These are phyloP conservation scores for Brachionus koreanus DNA, from an alignment of 1,140 invertebrate species.

Conservation along the genomic window DNA sequence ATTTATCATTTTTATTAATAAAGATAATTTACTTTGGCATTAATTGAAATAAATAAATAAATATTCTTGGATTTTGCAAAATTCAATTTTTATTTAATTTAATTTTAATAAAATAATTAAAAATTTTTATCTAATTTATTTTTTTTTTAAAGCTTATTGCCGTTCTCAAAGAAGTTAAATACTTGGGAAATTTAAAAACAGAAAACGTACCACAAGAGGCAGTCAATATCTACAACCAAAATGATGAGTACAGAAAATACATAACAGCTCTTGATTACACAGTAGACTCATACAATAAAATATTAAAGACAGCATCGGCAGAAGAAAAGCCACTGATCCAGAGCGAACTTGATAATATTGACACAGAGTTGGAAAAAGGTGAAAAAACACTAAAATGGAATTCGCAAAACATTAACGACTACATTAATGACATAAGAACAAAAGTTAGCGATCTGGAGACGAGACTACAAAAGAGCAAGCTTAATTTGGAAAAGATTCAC, in stretches of 20 bases:
- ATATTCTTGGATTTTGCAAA: too few species aligned
- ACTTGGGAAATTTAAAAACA: conserved; percentile 53
- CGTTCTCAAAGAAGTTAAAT: conserved; percentile 60
- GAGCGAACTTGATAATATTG: conserved; percentile 73
- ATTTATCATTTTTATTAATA: neutral
- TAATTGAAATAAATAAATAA: too few species aligned
- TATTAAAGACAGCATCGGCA: conserved; percentile 70
- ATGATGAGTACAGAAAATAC: conserved; percentile 57
- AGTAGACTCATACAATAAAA: conserved; percentile 67
- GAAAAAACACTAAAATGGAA: conserved; percentile 76
- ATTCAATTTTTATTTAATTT: too few species aligned
- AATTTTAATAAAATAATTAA: too few species aligned
- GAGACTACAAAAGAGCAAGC: conserved; percentile 75
- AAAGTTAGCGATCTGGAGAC: conserved; percentile 74
- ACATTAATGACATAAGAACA: conserved; percentile 71
- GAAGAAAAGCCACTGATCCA: conserved; percentile 79
- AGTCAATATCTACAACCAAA: conserved; percentile 54
- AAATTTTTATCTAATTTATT: neutral
- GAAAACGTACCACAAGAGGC: conserved; percentile 58
- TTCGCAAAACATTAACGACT: conserved; percentile 68
- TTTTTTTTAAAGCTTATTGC: conserved; percentile 48
- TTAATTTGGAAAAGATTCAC: conserved; percentile 74
- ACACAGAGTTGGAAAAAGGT: conserved; percentile 71
- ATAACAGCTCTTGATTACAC: conserved; percentile 58
- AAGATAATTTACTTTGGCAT: too few species aligned